Percentiles rank a stretch among this genome's conserved stretches.
Evolutionary conservation across 2,888 invertebrate species (phyloP).

Genomic region (Prostheceraeus crozeri): DNA sequence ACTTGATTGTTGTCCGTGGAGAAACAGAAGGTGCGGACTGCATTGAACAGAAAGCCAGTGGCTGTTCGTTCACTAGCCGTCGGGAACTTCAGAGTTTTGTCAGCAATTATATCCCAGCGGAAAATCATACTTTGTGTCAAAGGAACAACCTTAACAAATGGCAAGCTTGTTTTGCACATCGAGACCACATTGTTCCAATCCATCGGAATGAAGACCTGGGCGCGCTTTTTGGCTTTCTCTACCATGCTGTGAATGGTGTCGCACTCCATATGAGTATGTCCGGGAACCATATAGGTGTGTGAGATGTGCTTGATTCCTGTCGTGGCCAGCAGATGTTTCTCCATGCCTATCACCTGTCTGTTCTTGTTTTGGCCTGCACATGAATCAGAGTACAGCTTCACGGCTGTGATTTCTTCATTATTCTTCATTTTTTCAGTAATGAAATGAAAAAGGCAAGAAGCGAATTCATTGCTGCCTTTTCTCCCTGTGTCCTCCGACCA

Average conservation of each 20-base stretch:
- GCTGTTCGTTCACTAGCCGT: no score
- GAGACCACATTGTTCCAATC: slow-evolving; percentile 24
- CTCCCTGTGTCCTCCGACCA: not conserved
- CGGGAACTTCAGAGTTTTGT: slow-evolving; percentile 22
- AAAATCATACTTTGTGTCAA: slow-evolving; percentile 14
- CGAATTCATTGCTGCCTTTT: slow-evolving; percentile 13
- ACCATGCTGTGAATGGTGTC: slow-evolving; percentile 20
- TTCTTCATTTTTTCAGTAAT: not conserved
- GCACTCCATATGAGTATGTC: slow-evolving; percentile 18
- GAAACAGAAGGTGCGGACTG: no score
- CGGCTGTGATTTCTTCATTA: not conserved
- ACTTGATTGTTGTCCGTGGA: no score
- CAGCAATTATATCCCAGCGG: slow-evolving; percentile 21
- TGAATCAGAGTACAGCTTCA: slow-evolving; percentile 21
- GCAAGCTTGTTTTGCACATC: slow-evolving; percentile 18
- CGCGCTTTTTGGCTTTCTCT: slow-evolving; percentile 23
- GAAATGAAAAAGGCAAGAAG: slow-evolving; percentile 17
- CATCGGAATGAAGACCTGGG: slow-evolving; percentile 4
- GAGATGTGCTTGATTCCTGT: slow-evolving; percentile 12
- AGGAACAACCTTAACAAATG: slow-evolving; percentile 22
- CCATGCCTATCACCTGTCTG: slow-evolving; percentile 19
- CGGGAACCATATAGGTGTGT: slow-evolving; percentile 19
- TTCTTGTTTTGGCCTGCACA: slow-evolving; percentile 28
- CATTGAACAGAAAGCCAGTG: no score
- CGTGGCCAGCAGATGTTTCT: slow-evolving; percentile 21